phyloP scores from a whole-genome alignment of 2,888 invertebrate genomes.

The Pediacus dermestoides region DNA sequence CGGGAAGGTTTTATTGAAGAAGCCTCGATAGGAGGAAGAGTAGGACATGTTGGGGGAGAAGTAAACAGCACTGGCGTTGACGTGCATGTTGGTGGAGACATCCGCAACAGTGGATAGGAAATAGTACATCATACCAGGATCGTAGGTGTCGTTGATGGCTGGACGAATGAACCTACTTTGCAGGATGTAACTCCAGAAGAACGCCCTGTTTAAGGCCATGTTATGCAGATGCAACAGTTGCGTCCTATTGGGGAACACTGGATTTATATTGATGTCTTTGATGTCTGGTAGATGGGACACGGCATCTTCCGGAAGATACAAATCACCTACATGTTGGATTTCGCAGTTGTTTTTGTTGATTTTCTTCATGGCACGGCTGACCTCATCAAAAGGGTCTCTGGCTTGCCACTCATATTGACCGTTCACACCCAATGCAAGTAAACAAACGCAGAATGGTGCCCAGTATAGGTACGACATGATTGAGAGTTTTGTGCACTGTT shows the following conservation, averaged over 20 bases:
- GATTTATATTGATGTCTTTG: conserved; percentile 90
- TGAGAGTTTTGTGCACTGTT: too few relatives aligned
- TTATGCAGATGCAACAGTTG: conserved; percentile 91
- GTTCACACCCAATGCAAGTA: conserved; percentile 51
- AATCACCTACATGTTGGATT: conserved; percentile 78
- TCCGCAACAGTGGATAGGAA: conserved; percentile 93
- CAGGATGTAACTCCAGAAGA: conserved; percentile 92
- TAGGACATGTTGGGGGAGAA: conserved; percentile 93
- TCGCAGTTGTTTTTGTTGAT: conserved; percentile 86
- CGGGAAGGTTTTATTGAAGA: conserved; percentile 94
- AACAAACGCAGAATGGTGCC: too few relatives aligned
- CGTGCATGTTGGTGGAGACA: conserved; percentile 85
- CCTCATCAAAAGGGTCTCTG: conserved; percentile 85
- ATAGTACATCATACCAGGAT: conserved; percentile 98
- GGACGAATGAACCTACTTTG: conserved; percentile 87
- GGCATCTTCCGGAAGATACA: conserved; percentile 78
- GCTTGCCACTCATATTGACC: conserved; percentile 91
- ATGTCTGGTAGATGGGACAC: conserved; percentile 91
- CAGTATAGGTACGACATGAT: too few relatives aligned
- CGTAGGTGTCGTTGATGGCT: conserved; percentile 87
- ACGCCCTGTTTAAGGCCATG: conserved; percentile 92
- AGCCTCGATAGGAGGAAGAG: conserved; percentile 89
- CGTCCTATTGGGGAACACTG: conserved; percentile 91
- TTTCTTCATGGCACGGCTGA: conserved; percentile 77
- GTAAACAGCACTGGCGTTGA: conserved; percentile 90